Base-by-base conservation (phyloP, 2,888 invertebrate genomes). In the Ophion ventricosus region DNA sequence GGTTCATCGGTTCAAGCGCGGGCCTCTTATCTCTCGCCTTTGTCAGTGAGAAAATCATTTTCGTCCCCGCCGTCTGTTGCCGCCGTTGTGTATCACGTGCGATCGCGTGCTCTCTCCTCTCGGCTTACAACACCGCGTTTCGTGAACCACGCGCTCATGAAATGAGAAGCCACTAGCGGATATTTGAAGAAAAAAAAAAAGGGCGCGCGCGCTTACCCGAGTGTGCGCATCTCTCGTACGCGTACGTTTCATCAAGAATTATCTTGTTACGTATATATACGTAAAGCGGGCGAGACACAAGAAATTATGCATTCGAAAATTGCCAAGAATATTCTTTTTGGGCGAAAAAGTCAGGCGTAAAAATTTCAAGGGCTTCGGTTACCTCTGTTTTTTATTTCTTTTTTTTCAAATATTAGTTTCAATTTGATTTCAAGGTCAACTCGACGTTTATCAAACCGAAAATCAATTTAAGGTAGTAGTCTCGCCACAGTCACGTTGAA, bases 101-200 rank as follows among this genome's bases (percentile, higher is more conserved):
- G 73, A 77, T 80, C 61, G 77, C 80, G 83, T 83, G 80, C 63
- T 74, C 57, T 35, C 54, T 54, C 61, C n/a, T n/a, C n/a, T n/a
- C 5, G 17, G 40, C 43, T 49, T 29, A 43, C 29, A 23, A 35
- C 54, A 35, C 35, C 64, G 20, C 26, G 29, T 61, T 20, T 77
- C 59, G 20, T 49, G 59, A 35, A 40, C 70, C 40, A 17, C 43
- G 56, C 17, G 61, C 29, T 57, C 35, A 35, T 40, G 54, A 57
- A 54, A 43, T 69, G 70, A 64, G 56, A 59, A 17, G 11, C 26
- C 23, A 14, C 57, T 25, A 29, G 66, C 23, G 17, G 2, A 23
- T 23, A 29, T 49, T 26, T 49, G 23, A 8, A 14, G 49, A 3
- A 0, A 7, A 29, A 56, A 69, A 70, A 25, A 70, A 70, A 14